Base-by-base conservation (phyloP, 2,113 vertebrate genomes). In the Thalassarche chlororhynchos region DNA sequence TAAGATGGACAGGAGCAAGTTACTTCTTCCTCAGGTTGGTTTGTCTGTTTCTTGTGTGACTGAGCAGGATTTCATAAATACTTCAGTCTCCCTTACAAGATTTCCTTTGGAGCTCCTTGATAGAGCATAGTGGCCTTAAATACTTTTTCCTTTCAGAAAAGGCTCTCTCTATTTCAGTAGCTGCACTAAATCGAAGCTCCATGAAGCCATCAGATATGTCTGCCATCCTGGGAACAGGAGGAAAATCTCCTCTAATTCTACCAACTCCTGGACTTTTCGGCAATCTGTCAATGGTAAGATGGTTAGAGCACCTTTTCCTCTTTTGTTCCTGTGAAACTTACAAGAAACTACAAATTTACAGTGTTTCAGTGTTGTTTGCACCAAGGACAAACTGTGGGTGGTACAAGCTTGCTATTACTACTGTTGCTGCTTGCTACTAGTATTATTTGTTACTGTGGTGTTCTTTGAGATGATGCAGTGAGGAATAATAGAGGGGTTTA, bases 151-250 rank as follows among this genome's bases (percentile, higher is more conserved):
- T 95, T 91, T 76, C 36, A 65, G 51, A 68, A 66, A 72, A 93
- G 18, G 6, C 19, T 57, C 40, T 85, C 61, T 91, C 5, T 75
- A 19, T 91, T 81, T n/a, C 87, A 98, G 98, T 97, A 96, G 95
- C 98, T 75, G 96, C 98, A 85, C 90, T 96, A 14, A 87, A 42
- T 76, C 98, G 98, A 91, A 98, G 96, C 84, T 94, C 97, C 44
- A 60, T 97, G 32, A 98, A 96, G 86, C 98, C 98, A 21, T 97
- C 98, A 66, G 98, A 99, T 72, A 51, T 98, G 69, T 99, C 98
- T 65, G 85, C 97, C 70, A 97, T 99, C 94, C 82, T 99, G 75
- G 98, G 98, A 85, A 98, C 98, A 32, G 98, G 97, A 87, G 97
- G 96, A 57, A 98, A 89, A 60, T 98, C 98, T 18, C 98, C 98